phyloP scores from a whole-genome alignment of 2,888 invertebrate species.

The Platycheirus rosarum region DNA sequence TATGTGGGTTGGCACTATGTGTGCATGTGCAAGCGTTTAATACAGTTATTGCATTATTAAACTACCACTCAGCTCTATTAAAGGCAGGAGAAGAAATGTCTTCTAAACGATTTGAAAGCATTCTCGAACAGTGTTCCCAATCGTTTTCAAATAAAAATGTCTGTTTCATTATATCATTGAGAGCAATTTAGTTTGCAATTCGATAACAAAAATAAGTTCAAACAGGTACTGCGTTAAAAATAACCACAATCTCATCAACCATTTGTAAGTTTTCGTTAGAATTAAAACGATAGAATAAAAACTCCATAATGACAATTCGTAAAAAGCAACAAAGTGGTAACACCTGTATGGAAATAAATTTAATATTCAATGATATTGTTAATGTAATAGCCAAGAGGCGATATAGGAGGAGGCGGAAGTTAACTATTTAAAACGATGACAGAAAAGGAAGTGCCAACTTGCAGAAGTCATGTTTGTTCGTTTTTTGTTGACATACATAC shows the following conservation, averaged over 20 bases:
- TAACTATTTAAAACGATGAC: neutral
- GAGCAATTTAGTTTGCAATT: no score
- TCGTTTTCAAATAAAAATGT: neutral
- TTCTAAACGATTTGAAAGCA: slow-evolving; percentile 6
- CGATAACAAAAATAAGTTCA: neutral
- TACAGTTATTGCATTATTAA: slow-evolving; percentile 67
- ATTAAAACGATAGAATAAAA: no score
- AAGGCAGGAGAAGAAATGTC: slow-evolving; percentile 28
- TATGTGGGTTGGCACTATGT: slow-evolving; percentile 20
- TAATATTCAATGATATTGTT: slow-evolving; percentile 27
- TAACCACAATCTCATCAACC: no score
- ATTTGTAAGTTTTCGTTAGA: no score
- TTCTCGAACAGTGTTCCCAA: slow-evolving; percentile 36
- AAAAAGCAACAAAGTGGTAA: slow-evolving; percentile 11
- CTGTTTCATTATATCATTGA: neutral
- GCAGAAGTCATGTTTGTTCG: neutral
- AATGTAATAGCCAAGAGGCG: slow-evolving; percentile 8
- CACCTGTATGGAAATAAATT: neutral
- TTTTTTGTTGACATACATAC: no score
- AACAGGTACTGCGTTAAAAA: neutral
- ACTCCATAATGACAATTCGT: neutral
- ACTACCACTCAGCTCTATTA: slow-evolving; percentile 56
- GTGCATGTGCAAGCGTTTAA: slow-evolving; percentile 45
- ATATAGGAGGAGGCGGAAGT: neutral
- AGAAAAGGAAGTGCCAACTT: slow-evolving; percentile 1